A percentile compares a stretch with the other conserved stretches of the same genome.
phyloP scores from a whole-genome alignment of 2,113 vertebrate species.

The Octodon degus region DNA sequence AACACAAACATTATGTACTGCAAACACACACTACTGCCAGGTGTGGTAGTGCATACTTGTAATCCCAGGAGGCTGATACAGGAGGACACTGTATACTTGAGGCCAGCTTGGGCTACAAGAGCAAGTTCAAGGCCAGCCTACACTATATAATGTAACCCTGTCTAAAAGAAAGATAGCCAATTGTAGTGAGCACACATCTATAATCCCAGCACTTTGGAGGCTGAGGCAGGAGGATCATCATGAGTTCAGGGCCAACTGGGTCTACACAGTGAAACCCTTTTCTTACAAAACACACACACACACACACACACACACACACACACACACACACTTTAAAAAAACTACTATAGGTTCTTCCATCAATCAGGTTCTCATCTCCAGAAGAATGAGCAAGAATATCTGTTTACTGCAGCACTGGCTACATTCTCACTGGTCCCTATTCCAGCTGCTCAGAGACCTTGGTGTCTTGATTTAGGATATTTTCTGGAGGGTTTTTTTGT shows the following conservation, averaged over 20 bases:
- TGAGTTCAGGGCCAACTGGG: too few species aligned
- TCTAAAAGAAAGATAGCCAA: background rate
- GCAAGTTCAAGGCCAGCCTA: background rate
- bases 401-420: background rate
- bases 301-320: too few species aligned
- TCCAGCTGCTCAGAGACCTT: background rate
- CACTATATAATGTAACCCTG: background rate
- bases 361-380: background rate
- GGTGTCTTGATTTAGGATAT: background rate
- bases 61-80: background rate
- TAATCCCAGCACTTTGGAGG: background rate
- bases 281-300: background rate
- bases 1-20: background rate
- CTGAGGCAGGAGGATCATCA: too few species aligned
- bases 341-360: background rate
- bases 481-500: background rate
- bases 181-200: too few species aligned
- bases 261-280: background rate
- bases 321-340: background rate
- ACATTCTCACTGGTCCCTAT: background rate
- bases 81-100: background rate
- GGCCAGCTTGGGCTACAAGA: background rate
- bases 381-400: background rate
- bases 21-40: background rate
- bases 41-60: background rate